Base-by-base conservation (phyloP, 2,888 invertebrate genomes). In the Hesperia comma region DNA sequence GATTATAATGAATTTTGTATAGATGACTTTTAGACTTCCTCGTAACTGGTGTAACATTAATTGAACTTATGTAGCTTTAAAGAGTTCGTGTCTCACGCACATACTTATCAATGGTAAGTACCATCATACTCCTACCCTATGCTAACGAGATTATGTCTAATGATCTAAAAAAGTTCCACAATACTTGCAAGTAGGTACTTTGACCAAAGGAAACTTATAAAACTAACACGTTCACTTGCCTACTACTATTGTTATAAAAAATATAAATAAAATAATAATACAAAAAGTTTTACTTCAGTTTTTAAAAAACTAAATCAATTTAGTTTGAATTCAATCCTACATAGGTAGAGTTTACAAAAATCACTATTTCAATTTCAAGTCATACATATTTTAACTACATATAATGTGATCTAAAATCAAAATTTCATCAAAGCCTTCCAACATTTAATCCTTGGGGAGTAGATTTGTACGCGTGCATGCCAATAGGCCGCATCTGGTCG, bases 381-480 rank as follows among this genome's bases (percentile, higher is more conserved):
- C 58, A 58, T 58, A 32, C 46, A 60, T 60, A 46, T 46, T 60
- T 33, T n/a, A 58, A 49, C 46, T 17, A 60, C 43, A 46, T 37
- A 26, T 4, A 4, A 43, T 61, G 41, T 53, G n/a, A 60, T 61
- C 40, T 43, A 54, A 67, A 76, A 80, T 77, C 73, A 79, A 82
- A 81, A 80, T 82, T 80, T 83, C 79, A 79, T 82, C 75, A 81
- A 79, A 84, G 10, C 82, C 79, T 81, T 79, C 77, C 74, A 76
- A 73, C 76, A 83, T 80, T 84, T 88, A 87, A 88, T 87, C 87
- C 85, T 75, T 79, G 77, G 84, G 83, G 86, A 87, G 84, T 81
- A 80, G 79, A 80, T 82, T 79, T 80, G 76, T 82, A 80, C 79
- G 81, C 82, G 81, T 80, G 80, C 83, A 84, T 84, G 83, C 83